phyloP scores from a whole-genome alignment of 2,888 invertebrate species.

The Athalia rosae region DNA sequence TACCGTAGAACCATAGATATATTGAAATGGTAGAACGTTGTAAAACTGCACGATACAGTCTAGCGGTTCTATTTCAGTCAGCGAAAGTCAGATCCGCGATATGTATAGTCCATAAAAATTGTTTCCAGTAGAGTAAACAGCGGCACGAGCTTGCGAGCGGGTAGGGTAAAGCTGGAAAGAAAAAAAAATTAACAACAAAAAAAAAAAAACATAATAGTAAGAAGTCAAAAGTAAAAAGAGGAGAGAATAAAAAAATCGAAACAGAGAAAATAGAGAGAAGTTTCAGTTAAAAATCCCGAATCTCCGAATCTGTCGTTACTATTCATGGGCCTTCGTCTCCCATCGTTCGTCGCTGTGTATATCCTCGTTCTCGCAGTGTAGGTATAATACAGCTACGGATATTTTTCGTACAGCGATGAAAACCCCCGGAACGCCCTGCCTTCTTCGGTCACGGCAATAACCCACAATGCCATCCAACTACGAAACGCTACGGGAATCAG shows the following conservation, averaged over 20 bases:
- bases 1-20: too few species aligned
- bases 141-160: background rate
- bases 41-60: conserved; percentile 8
- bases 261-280: background rate
- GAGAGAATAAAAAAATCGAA: too few species aligned
- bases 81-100: too few species aligned
- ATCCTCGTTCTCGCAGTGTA: background rate
- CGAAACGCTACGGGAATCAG: conserved; percentile 8
- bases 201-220: too few species aligned
- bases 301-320: conserved; percentile 36
- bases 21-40: conserved; percentile 26
- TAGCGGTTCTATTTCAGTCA: too few species aligned
- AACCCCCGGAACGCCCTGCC: conserved; percentile 32
- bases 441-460: conserved; percentile 31
- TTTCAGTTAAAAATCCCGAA: conserved; percentile 34
- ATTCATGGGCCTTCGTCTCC: conserved; percentile 40
- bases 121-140: conserved; percentile 31
- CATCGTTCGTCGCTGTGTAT: conserved; percentile 32
- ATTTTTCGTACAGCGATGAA: conserved; percentile 28
- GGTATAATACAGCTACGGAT: background rate
- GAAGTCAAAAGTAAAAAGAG: background rate
- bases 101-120: conserved; percentile 30
- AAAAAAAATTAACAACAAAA: background rate
- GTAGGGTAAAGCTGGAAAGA: too few species aligned
- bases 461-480: conserved; percentile 10